Evolutionary conservation across 2,888 invertebrate genomes (phyloP).

Genomic region (Hecatera dysodea): DNA sequence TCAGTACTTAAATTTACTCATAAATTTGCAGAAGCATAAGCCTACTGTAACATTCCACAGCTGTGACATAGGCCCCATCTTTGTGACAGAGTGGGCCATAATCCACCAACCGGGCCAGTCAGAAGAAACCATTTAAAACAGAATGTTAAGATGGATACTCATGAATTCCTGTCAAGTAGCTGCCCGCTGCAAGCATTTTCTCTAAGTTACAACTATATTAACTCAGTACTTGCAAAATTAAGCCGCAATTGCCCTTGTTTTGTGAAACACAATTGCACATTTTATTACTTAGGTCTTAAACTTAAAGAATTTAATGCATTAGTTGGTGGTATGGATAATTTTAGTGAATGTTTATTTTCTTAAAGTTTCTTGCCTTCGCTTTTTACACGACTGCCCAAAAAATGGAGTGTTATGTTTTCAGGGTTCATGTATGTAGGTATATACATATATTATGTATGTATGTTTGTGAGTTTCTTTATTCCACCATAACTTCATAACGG

Average conservation of each 20-base stretch:
- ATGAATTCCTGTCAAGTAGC: conserved; percentile 21
- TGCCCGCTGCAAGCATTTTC: conserved; percentile 22
- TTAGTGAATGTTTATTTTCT: background rate
- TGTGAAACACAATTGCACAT: conserved; percentile 13
- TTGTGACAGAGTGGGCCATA: background rate
- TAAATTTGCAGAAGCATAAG: too few relatives aligned
- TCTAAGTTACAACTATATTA: conserved; percentile 24
- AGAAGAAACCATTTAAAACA: conserved; percentile 2
- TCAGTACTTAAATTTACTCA: too few relatives aligned
- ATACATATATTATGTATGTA: too few relatives aligned
- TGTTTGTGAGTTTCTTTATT: too few relatives aligned
- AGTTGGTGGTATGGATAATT: background rate
- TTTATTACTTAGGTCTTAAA: background rate
- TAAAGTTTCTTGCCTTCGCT: too few relatives aligned
- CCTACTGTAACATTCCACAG: too few relatives aligned
- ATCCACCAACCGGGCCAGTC: background rate
- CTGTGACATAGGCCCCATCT: background rate
- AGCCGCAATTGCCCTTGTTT: background rate
- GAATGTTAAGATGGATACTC: conserved; percentile 10
- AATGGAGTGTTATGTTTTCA: too few relatives aligned
- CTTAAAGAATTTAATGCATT: conserved; percentile 5
- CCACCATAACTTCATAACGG: too few relatives aligned
- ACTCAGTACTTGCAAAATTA: conserved; percentile 25
- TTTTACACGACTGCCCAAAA: too few relatives aligned
- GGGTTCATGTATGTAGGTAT: too few relatives aligned